phyloP scores from a whole-genome alignment of 1,140 invertebrate genomes.

The Pogonus chalceus region DNA sequence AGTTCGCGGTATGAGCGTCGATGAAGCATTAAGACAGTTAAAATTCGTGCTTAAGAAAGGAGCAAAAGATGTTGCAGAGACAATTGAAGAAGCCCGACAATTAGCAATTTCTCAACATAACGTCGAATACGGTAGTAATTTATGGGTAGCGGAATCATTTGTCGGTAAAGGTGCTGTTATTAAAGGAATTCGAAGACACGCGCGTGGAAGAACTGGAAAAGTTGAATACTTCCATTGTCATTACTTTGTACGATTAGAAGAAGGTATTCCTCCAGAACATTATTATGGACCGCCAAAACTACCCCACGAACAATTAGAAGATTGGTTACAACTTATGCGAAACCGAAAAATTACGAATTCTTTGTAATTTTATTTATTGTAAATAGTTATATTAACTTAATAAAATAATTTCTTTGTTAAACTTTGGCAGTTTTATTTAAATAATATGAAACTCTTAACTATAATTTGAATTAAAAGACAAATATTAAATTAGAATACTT shows the following conservation, averaged over 20 bases:
- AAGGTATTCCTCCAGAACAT: conserved; percentile 79
- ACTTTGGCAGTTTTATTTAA: too few relatives aligned
- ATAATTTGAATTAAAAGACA: too few relatives aligned
- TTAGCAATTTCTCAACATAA: conserved; percentile 80
- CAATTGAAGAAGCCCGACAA: conserved; percentile 78
- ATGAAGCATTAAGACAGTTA: conserved; percentile 87
- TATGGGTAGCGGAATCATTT: conserved; percentile 95
- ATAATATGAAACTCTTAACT: too few relatives aligned
- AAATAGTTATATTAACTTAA: too few relatives aligned
- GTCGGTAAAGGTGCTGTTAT: conserved; percentile 60
- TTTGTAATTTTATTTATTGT: conserved; percentile 40
- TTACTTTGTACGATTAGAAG: conserved; percentile 84
- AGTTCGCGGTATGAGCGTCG: conserved; percentile 82
- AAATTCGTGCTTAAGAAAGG: conserved; percentile 79
- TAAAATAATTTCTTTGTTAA: too few relatives aligned
- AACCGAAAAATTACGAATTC: conserved; percentile 58
- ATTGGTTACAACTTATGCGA: conserved; percentile 62
- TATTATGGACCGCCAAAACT: conserved; percentile 61
- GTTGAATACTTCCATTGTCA: conserved; percentile 74
- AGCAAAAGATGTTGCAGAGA: conserved; percentile 64
- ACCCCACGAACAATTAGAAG: conserved; percentile 59
- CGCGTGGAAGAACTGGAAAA: conserved; percentile 52
- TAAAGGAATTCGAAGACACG: conserved; percentile 78
- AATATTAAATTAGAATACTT: too few relatives aligned
- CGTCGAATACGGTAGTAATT: conserved; percentile 90